Conservation (phyloP, 2,797 vertebrate species). For the Ambastaia sidthimunki region DNA sequence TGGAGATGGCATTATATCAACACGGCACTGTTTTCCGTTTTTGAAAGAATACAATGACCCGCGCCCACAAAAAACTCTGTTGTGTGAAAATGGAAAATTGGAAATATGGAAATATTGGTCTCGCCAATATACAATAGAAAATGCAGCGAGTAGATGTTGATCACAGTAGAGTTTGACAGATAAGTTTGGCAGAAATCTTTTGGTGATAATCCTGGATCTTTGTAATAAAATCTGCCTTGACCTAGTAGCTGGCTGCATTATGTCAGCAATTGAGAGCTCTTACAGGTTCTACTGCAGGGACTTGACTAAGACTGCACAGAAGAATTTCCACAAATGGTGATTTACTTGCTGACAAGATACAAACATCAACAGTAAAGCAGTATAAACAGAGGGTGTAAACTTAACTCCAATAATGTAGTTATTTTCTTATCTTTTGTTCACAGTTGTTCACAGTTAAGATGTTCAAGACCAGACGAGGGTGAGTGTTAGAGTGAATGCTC, state of each 20-base stretch:
- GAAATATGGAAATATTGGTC: too few species aligned
- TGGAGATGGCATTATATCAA: slow-evolving; percentile 1
- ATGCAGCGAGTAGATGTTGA: neutral
- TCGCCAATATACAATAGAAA: neutral
- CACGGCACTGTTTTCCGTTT: neutral
- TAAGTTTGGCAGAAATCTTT: neutral
- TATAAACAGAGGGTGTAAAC: too few species aligned
- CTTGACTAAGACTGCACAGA: neutral
- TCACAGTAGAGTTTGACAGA: neutral
- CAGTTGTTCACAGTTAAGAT: too few species aligned
- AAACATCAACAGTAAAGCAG: too few species aligned
- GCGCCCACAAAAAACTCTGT: neutral
- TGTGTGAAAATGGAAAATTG: neutral
- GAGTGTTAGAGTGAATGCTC: too few species aligned
- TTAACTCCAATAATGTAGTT: too few species aligned
- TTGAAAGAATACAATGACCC: neutral
- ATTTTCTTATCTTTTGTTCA: too few species aligned
- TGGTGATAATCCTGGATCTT: neutral
- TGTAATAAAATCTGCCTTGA: neutral
- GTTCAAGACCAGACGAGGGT: too few species aligned
- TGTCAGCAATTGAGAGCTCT: slow-evolving; percentile 3
- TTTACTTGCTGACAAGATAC: too few species aligned
- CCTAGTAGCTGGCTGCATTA: neutral
- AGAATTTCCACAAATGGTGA: too few species aligned
- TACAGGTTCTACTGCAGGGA: neutral